Percentiles rank a stretch among this genome's conserved stretches.
These are phyloP conservation scores for Pseudocheirus occidentalis DNA, from an alignment of 2,797 vertebrate species.

Conservation along the genomic window DNA sequence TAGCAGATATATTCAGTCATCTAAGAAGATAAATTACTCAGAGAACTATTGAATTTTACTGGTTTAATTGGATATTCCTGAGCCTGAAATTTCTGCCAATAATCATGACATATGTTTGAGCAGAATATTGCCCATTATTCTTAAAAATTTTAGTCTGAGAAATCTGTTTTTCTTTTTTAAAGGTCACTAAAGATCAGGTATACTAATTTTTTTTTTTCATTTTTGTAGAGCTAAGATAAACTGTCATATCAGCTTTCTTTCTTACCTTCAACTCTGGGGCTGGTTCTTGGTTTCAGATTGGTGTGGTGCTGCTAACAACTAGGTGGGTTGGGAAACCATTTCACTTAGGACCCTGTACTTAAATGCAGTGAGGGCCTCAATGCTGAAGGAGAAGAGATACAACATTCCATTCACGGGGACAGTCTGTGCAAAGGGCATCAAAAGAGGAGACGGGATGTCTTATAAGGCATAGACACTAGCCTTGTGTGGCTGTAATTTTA, in stretches of 20 bases:
- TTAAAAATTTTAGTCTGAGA: constrained; percentile 28
- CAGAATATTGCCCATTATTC: constrained; percentile 60
- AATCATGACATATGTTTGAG: constrained; percentile 43
- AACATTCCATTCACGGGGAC: background rate
- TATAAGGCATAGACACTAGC: background rate
- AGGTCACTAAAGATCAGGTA: constrained; percentile 63
- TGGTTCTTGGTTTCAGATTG: background rate
- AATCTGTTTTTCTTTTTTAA: constrained; percentile 41
- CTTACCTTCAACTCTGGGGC: background rate
- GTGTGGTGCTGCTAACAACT: background rate
- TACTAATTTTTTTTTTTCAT: constrained; percentile 26
- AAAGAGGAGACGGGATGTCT: background rate
- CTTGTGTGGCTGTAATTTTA: background rate
- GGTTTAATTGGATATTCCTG: constrained; percentile 54
- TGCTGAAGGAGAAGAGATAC: background rate
- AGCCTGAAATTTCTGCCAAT: constrained; percentile 55
- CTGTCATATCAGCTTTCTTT: background rate
- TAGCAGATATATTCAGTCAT: constrained; percentile 65
- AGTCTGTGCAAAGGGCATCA: background rate
- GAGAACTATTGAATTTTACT: constrained; percentile 5
- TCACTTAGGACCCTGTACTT: background rate
- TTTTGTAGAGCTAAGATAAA: constrained; percentile 35
- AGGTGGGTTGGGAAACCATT: background rate
- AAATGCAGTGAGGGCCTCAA: background rate
- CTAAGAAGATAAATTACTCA: constrained; percentile 62